Conservation (phyloP, 92 coral and sea anemone species). For the Isaurus tuberculatus region DNA sequence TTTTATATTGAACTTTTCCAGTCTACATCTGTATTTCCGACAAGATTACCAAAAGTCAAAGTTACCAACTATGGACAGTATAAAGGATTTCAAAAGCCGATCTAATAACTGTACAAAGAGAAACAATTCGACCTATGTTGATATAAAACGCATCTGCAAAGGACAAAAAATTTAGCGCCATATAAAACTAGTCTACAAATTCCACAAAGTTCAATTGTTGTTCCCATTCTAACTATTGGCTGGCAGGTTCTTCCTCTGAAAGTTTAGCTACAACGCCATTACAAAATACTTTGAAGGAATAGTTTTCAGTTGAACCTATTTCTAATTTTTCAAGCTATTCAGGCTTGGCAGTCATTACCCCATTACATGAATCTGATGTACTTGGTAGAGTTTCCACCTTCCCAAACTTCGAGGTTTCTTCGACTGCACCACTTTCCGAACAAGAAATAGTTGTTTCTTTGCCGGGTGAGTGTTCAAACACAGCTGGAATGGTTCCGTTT, state of each 20-base stretch:
- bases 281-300: constrained; percentile 5
- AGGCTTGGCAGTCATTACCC: not conserved
- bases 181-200: not conserved
- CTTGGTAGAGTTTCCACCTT: not conserved
- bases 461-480: not conserved
- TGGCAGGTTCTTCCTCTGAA: not conserved
- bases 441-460: not conserved
- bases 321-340: constrained; percentile 3
- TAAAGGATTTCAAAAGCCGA: not conserved
- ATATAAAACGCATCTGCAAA: not conserved
- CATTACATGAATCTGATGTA: not conserved
- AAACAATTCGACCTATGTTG: not conserved
- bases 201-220: not conserved
- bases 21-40: not conserved
- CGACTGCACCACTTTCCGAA: not conserved
- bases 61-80: not conserved
- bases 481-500: not conserved
- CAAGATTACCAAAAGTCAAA: not conserved
- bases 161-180: not conserved
- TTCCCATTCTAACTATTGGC: not conserved
- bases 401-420: not conserved
- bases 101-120: not conserved
- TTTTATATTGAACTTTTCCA: too few species aligned
- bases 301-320: constrained; percentile 20
- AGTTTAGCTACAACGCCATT: constrained; percentile 19